These are phyloP conservation scores for Hylia prasina DNA, from an alignment of 2,113 vertebrate genomes.

Conservation along the genomic window DNA sequence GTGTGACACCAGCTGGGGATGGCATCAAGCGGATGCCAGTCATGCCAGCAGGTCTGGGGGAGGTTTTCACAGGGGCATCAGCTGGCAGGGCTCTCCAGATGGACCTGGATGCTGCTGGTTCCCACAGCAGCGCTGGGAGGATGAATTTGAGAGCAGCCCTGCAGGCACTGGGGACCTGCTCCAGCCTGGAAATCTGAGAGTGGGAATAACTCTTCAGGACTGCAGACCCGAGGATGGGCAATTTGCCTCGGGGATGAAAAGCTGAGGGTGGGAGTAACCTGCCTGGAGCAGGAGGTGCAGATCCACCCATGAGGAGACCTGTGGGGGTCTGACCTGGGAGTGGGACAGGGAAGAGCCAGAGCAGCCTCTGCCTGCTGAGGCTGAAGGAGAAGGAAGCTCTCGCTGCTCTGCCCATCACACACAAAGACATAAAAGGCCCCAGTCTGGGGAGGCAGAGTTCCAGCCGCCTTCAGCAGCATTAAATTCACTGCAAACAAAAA, in stretches of 20 bases:
- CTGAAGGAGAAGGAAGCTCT: not conserved
- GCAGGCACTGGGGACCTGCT: not conserved
- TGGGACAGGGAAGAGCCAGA: not conserved
- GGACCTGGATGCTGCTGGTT: not conserved
- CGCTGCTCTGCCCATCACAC: not conserved
- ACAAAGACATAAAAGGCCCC: not conserved
- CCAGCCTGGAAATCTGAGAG: not conserved
- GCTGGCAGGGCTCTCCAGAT: not conserved
- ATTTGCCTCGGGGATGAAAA: not conserved
- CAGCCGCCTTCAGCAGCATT: not conserved
- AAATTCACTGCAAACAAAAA: not conserved
- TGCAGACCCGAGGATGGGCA: not conserved
- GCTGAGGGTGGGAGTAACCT: not conserved
- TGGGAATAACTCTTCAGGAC: not conserved
- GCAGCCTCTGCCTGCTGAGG: not conserved
- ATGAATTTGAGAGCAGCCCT: not conserved
- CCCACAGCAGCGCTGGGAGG: not conserved
- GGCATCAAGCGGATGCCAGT: not conserved
- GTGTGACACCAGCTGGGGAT: not conserved
- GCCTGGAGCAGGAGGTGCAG: not conserved
- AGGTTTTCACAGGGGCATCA: not conserved
- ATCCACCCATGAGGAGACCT: rapidly evolving
- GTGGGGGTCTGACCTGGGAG: not conserved
- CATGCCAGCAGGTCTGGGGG: not conserved
- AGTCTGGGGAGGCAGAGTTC: not conserved